phyloP scores from a whole-genome alignment of 2,888 invertebrate genomes.

The Linnaemya vulpina region DNA sequence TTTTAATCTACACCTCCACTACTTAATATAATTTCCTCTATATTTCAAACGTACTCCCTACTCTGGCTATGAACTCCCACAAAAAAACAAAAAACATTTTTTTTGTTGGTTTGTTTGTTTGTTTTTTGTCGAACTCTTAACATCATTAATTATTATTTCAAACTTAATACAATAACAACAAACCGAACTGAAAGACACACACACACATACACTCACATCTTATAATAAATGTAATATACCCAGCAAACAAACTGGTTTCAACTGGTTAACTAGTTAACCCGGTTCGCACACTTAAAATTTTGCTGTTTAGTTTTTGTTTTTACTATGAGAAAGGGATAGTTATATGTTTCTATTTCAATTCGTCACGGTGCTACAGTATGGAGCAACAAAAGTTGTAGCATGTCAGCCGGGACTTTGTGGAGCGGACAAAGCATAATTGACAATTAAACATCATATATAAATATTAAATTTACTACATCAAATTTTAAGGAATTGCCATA shows the following conservation, averaged over 20 bases:
- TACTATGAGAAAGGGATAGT: too few species aligned
- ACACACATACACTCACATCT: constrained; percentile 7
- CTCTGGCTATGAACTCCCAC: constrained; percentile 52
- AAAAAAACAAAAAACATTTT: constrained; percentile 29
- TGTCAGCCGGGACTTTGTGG: too few species aligned
- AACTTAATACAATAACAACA: constrained; percentile 52
- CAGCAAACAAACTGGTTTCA: not conserved
- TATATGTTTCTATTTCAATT: too few species aligned
- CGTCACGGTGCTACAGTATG: too few species aligned
- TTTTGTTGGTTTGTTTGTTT: constrained; percentile 7
- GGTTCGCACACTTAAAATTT: too few species aligned
- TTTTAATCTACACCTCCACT: constrained; percentile 25
- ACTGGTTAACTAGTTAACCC: too few species aligned
- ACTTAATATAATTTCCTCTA: not conserved
- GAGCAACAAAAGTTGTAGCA: too few species aligned
- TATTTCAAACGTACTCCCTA: constrained; percentile 32
- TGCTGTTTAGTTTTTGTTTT: too few species aligned
- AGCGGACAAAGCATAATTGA: too few species aligned
- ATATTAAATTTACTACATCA: too few species aligned
- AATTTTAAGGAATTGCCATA: too few species aligned
- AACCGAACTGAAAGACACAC: constrained; percentile 10
- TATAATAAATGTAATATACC: constrained; percentile 49
- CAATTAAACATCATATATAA: too few species aligned
- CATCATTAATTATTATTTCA: constrained; percentile 72
- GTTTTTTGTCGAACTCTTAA: constrained; percentile 67